phyloP scores from a whole-genome alignment of 2,797 vertebrate species.

The Aselliscus stoliczkanus region DNA sequence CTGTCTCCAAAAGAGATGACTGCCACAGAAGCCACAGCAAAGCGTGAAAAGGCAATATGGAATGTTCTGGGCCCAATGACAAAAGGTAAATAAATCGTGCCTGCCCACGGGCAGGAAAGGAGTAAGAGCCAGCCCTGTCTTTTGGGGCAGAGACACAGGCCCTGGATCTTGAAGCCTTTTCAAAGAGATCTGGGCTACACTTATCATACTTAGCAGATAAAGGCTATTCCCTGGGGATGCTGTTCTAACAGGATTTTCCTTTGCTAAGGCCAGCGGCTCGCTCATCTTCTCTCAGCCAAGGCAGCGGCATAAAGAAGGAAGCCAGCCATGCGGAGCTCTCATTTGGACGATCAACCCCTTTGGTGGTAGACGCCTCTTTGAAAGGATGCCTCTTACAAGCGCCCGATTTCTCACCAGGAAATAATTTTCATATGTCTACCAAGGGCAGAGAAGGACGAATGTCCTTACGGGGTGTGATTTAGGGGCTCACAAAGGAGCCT shows the following conservation, averaged over 20 bases:
- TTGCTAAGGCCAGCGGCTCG: slow-evolving; percentile 66
- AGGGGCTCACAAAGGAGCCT: slow-evolving; percentile 48
- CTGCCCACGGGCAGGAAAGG: not conserved
- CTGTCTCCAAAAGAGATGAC: not conserved
- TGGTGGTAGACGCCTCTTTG: slow-evolving; percentile 51
- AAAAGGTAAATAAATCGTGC: slow-evolving; percentile 2
- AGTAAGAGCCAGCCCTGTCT: not conserved
- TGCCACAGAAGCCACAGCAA: not conserved
- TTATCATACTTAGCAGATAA: slow-evolving; percentile 73
- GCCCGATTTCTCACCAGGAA: slow-evolving; percentile 72
- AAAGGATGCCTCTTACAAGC: slow-evolving; percentile 63
- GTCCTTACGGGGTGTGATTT: slow-evolving; percentile 37
- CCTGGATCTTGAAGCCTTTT: slow-evolving; percentile 42
- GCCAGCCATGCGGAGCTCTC: slow-evolving; percentile 71
- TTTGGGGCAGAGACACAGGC: not conserved
- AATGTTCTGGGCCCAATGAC: not conserved
- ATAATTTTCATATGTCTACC: slow-evolving; percentile 67
- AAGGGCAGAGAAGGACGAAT: slow-evolving; percentile 55
- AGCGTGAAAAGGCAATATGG: not conserved
- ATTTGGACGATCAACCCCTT: slow-evolving; percentile 72
- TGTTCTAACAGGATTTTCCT: slow-evolving; percentile 77
- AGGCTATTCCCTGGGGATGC: slow-evolving; percentile 69
- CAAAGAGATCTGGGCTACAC: slow-evolving; percentile 62
- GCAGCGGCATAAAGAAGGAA: slow-evolving; percentile 64
- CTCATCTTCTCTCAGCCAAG: slow-evolving; percentile 75